Evolutionary conservation across 2,888 invertebrate genomes (phyloP).

Genomic region (Agonum fuliginosum): DNA sequence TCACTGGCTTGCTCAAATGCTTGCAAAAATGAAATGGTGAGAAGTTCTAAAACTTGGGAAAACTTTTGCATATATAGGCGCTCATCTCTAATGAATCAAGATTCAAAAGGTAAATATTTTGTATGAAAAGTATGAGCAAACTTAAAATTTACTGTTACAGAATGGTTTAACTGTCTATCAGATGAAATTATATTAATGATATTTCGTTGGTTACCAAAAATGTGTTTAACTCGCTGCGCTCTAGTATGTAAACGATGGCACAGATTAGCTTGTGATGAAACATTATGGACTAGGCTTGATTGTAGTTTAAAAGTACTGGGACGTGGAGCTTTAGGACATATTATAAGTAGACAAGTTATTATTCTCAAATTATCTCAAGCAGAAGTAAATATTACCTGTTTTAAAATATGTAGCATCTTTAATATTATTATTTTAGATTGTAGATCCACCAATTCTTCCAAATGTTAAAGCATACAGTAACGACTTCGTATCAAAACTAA

Average conservation of each 20-base stretch:
- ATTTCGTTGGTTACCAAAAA: constrained; percentile 88
- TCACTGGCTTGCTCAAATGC: constrained; percentile 58
- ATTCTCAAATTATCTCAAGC: constrained; percentile 87
- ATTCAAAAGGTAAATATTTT: constrained; percentile 49
- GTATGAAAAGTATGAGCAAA: not conserved
- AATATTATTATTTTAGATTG: constrained; percentile 68
- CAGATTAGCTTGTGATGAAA: constrained; percentile 87
- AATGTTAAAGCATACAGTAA: constrained; percentile 69
- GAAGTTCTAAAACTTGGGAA: constrained; percentile 53
- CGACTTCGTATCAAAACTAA: constrained; percentile 78
- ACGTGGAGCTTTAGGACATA: constrained; percentile 82
- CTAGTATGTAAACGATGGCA: constrained; percentile 87
- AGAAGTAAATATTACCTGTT: constrained; percentile 75
- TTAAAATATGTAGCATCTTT: constrained; percentile 1
- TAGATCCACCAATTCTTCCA: constrained; percentile 74
- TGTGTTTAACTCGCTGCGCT: constrained; percentile 81
- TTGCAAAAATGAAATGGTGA: constrained; percentile 40
- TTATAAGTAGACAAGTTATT: constrained; percentile 85
- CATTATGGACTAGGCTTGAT: constrained; percentile 90
- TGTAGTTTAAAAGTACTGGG: constrained; percentile 82
- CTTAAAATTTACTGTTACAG: constrained; percentile 73
- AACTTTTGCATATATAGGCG: constrained; percentile 57
- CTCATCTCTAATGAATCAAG: constrained; percentile 48
- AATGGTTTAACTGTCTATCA: constrained; percentile 84
- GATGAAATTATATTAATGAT: constrained; percentile 91